Evolutionary conservation across 2,797 vertebrate species (phyloP).

Genomic region (Halcyon chelicuti): DNA sequence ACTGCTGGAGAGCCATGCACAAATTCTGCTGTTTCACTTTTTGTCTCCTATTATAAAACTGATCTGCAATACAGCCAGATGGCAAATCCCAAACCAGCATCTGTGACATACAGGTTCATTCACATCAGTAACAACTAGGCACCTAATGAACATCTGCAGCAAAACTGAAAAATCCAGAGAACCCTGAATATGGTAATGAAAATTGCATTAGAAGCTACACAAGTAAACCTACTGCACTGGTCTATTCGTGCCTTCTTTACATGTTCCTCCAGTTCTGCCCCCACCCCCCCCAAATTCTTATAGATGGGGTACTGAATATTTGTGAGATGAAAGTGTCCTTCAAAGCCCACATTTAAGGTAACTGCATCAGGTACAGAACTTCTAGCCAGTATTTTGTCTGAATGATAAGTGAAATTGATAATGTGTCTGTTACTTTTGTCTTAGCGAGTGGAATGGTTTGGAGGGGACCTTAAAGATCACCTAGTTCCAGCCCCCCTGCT

Average conservation of each 20-base stretch:
- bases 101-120: neutral
- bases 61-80: neutral
- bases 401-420: neutral
- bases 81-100: slow-evolving; percentile 4
- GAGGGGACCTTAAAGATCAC: neutral
- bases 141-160: neutral
- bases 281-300: neutral
- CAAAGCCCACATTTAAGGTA: neutral
- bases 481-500: neutral
- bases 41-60: neutral
- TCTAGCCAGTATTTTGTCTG: neutral
- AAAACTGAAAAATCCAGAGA: neutral
- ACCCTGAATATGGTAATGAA: neutral
- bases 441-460: neutral
- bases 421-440: neutral
- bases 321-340: neutral
- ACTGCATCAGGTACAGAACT: neutral
- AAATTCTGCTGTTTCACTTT: neutral
- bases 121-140: neutral
- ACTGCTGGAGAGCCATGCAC: neutral
- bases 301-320: neutral
- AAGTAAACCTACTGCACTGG: neutral
- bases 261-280: neutral
- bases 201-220: neutral
- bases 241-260: neutral